Evolutionary conservation across 2,888 invertebrate genomes (phyloP).

Genomic region (Caenorhabditis japonica): DNA sequence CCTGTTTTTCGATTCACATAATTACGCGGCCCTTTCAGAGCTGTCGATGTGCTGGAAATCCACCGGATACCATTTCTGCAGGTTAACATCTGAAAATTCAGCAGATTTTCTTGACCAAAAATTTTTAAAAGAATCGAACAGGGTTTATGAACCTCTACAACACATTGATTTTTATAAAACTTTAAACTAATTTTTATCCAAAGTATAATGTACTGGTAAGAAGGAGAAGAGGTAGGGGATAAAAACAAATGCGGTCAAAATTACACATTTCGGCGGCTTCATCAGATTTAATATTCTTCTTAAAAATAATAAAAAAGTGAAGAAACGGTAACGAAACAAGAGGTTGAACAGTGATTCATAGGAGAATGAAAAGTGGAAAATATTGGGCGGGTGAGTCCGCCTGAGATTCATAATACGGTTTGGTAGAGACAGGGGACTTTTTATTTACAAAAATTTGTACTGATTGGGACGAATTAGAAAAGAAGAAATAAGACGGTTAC

Average conservation of each 20-base stretch:
- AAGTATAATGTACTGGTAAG: not conserved
- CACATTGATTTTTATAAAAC: not conserved
- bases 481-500: not conserved
- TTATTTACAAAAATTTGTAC: not conserved
- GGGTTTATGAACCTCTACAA: not conserved
- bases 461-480: too few species aligned
- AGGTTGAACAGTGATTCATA: too few species aligned
- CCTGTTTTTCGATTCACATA: constrained; percentile 51
- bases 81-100: constrained; percentile 33
- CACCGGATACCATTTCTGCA: constrained; percentile 8
- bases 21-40: constrained; percentile 29
- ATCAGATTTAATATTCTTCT: too few species aligned
- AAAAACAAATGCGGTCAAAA: too few species aligned
- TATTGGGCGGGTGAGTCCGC: too few species aligned
- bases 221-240: not conserved
- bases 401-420: too few species aligned
- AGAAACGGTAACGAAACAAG: too few species aligned
- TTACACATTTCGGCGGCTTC: too few species aligned
- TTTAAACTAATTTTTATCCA: not conserved
- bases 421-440: too few species aligned
- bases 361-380: too few species aligned
- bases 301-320: too few species aligned
- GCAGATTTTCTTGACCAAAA: too few species aligned
- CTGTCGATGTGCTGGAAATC: constrained; percentile 7
- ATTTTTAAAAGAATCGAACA: not conserved